Conservation (phyloP, 2,113 vertebrate genomes). For the Brachyhypopomus gauderio region DNA sequence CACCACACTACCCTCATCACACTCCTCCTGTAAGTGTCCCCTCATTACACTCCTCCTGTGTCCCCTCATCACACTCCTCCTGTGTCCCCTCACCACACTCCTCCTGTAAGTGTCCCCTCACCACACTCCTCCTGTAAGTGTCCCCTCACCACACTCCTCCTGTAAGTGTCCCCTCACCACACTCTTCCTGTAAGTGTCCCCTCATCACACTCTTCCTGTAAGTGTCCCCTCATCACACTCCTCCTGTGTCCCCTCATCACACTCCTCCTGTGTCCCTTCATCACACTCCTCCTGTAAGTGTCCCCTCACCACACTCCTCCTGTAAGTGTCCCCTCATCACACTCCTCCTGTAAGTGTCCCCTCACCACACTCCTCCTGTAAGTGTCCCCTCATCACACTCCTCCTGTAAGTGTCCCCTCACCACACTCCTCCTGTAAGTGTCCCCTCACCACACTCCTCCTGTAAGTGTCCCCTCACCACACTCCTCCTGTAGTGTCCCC, state of each 20-base stretch:
- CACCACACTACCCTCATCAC: background rate
- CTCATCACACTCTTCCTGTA: background rate
- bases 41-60: background rate
- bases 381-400: slow-evolving; percentile 96
- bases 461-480: slow-evolving; percentile 97
- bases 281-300: background rate
- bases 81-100: background rate
- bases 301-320: background rate
- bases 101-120: background rate
- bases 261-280: background rate
- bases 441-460: slow-evolving; percentile 93
- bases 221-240: background rate
- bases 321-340: slow-evolving; percentile 97
- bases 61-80: too few relatives aligned
- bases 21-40: background rate
- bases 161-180: background rate
- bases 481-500: slow-evolving; percentile 95
- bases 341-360: slow-evolving; percentile 96
- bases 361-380: slow-evolving; percentile 99
- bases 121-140: background rate
- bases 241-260: background rate
- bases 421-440: slow-evolving; percentile 99
- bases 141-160: background rate
- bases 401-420: slow-evolving; percentile 94
- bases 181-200: background rate